Evolutionary conservation across 2,888 invertebrate species (phyloP).

Genomic region (Ethmia dodecea): DNA sequence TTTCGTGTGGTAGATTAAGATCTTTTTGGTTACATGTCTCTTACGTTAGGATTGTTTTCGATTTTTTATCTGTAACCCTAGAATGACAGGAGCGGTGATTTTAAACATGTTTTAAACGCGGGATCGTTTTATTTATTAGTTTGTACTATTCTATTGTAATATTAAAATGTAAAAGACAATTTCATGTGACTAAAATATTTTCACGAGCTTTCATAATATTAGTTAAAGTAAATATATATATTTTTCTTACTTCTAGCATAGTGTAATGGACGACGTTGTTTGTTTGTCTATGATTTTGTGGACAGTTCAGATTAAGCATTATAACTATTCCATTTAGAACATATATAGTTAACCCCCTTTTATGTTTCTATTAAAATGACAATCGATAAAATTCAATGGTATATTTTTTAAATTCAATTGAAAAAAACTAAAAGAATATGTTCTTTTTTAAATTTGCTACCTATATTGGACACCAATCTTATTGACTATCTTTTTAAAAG

Average conservation of each 20-base stretch:
- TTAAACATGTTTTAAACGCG: conserved; percentile 25
- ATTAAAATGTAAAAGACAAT: conserved; percentile 69
- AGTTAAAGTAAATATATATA: conserved; percentile 57
- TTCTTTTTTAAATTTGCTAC: no score
- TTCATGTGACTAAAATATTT: conserved; percentile 61
- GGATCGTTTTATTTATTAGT: conserved; percentile 34
- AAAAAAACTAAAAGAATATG: no score
- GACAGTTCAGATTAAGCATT: conserved; percentile 21
- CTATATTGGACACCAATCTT: no score
- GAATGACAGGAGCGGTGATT: no score
- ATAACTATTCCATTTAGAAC: background rate
- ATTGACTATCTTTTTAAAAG: no score
- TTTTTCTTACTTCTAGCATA: conserved; percentile 72
- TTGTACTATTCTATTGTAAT: conserved; percentile 37
- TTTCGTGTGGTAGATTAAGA: conserved; percentile 55
- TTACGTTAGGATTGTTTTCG: conserved; percentile 43
- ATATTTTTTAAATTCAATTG: no score
- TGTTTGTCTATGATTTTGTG: conserved; percentile 24
- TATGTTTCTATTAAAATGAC: no score
- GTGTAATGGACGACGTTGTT: conserved; percentile 41
- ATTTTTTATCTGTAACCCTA: conserved; percentile 6
- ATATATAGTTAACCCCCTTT: background rate
- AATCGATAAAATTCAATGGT: no score
- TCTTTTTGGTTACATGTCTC: conserved; percentile 16
- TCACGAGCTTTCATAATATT: conserved; percentile 73